phyloP scores from a whole-genome alignment of 2,888 invertebrate species.

The Drosophila maculinotata region DNA sequence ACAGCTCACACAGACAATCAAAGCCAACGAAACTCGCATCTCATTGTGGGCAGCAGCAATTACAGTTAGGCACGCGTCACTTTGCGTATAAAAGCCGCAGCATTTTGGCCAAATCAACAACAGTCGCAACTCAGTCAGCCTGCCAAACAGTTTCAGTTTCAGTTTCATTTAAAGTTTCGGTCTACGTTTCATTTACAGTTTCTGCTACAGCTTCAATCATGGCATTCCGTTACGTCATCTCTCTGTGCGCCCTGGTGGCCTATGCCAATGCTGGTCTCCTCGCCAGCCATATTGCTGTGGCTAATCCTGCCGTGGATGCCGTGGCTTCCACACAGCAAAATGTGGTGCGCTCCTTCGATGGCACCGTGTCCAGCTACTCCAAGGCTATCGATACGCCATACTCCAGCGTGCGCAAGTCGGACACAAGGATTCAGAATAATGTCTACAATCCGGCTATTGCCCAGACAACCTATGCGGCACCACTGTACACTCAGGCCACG shows the following conservation, averaged over 20 bases:
- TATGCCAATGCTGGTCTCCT: slow-evolving; percentile 88
- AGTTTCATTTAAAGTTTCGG: slow-evolving; percentile 22
- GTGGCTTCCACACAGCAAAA: slow-evolving; percentile 86
- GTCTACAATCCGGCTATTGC: slow-evolving; percentile 85
- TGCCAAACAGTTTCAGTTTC: slow-evolving; percentile 29
- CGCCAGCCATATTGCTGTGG: slow-evolving; percentile 58
- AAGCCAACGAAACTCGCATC: slow-evolving; percentile 47
- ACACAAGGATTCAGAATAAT: slow-evolving; percentile 87
- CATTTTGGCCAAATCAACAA: slow-evolving; percentile 63
- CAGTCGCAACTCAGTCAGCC: slow-evolving; percentile 67
- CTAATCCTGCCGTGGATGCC: slow-evolving; percentile 78
- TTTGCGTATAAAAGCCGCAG: slow-evolving; percentile 67
- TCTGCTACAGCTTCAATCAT: slow-evolving; percentile 56
- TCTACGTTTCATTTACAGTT: too few relatives aligned
- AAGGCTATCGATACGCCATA: slow-evolving; percentile 88
- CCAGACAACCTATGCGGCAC: slow-evolving; percentile 78
- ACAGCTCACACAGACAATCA: slow-evolving; percentile 8
- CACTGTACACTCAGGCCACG: slow-evolving; percentile 69
- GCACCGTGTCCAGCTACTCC: slow-evolving; percentile 87
- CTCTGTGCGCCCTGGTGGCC: slow-evolving; percentile 88
- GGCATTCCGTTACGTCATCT: slow-evolving; percentile 86
- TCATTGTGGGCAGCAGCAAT: slow-evolving; percentile 59
- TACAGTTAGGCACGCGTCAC: slow-evolving; percentile 64
- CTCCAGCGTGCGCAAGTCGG: slow-evolving; percentile 87
- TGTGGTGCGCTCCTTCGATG: slow-evolving; percentile 87